Evolutionary conservation across 2,888 invertebrate species (phyloP).

Genomic region (Erebia aethiops): DNA sequence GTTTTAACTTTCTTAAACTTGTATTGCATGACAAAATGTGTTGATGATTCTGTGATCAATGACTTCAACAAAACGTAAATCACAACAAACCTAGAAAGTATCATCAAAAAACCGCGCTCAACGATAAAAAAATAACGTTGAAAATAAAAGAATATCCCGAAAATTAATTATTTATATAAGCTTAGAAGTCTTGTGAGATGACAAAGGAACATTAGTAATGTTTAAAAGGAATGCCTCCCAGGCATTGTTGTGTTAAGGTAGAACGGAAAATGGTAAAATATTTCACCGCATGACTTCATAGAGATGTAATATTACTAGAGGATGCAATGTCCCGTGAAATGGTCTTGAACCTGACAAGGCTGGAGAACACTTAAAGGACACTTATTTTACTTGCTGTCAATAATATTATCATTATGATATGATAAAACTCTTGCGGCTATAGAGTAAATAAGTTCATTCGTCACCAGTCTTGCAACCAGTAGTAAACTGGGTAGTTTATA

Average conservation of each 20-base stretch:
- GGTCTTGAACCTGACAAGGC: neutral
- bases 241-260: conserved; percentile 35
- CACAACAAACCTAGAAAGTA: conserved; percentile 18
- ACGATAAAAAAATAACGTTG: conserved; percentile 21
- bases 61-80: neutral
- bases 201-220: conserved; percentile 39
- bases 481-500: too few relatives aligned
- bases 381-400: too few relatives aligned
- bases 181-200: conserved; percentile 38
- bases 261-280: conserved; percentile 36
- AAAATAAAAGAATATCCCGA: conserved; percentile 32
- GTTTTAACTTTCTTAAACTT: neutral
- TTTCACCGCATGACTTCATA: conserved; percentile 22
- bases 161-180: conserved; percentile 39
- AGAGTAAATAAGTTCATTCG: too few relatives aligned
- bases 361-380: neutral
- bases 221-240: conserved; percentile 31
- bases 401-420: too few relatives aligned
- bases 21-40: neutral
- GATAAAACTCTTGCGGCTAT: too few relatives aligned
- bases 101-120: conserved; percentile 19
- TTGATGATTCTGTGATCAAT: neutral
- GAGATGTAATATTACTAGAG: neutral
- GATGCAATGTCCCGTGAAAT: neutral
- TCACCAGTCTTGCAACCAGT: too few relatives aligned